Evolutionary conservation across 1,140 invertebrate species (phyloP).

Genomic region (Antheraea mylitta): DNA sequence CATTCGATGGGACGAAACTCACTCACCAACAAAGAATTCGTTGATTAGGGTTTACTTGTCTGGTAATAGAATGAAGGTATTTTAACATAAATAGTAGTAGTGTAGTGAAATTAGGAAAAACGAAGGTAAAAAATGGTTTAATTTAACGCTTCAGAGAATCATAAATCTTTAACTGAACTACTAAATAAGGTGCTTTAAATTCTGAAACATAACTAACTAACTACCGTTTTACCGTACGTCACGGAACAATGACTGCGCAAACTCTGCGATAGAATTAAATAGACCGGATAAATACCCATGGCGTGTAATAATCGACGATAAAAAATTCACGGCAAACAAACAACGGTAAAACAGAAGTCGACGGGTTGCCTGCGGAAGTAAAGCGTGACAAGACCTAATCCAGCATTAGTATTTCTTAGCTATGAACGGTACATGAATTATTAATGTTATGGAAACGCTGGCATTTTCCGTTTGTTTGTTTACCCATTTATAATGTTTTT

Average conservation of each 20-base stretch:
- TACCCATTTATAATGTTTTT: too few species aligned
- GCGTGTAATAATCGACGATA: conserved; percentile 59
- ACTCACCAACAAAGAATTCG: too few species aligned
- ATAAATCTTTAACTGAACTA: neutral
- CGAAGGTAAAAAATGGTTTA: neutral
- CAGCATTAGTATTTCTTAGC: conserved; percentile 1
- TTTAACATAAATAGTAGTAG: too few species aligned
- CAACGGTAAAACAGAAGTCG: conserved; percentile 36
- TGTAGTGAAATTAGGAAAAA: too few species aligned
- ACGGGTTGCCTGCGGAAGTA: conserved; percentile 22
- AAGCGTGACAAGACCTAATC: conserved; percentile 14
- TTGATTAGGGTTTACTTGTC: too few species aligned
- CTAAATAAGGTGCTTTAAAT: neutral
- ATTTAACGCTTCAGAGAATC: neutral
- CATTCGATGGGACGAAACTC: too few species aligned
- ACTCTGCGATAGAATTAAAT: conserved; percentile 39
- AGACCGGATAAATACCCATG: conserved; percentile 52
- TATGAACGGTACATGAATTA: neutral
- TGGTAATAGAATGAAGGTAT: too few species aligned
- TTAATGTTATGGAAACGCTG: neutral
- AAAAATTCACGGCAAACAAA: conserved; percentile 57
- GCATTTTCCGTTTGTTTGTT: too few species aligned
- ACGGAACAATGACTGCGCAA: conserved; percentile 30
- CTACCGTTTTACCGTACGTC: conserved; percentile 24
- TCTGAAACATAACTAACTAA: neutral